Evolutionary conservation across 2,113 vertebrate genomes (phyloP), one percentile per base, ranked within the genome.

Genomic region (Sebastes fasciatus): DNA sequence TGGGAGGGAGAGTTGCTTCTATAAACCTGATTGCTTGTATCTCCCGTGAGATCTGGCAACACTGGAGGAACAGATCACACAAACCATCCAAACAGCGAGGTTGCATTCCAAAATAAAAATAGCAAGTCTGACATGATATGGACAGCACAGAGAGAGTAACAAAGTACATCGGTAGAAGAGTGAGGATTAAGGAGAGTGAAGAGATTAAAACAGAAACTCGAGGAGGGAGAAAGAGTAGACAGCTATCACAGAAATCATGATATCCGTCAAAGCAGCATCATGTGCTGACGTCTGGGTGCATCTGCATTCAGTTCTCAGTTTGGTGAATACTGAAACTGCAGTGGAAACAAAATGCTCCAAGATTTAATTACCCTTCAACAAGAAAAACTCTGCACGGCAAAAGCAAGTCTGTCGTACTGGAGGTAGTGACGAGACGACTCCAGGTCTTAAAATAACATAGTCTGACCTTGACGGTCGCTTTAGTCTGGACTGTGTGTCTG

Each of bases 401-500:
- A 34, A 34, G 34, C 34, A 34, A 34, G 34, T 34, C 34, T 34
- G 34, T 34, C 34, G 34, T 34, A 34, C 34, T 34, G 34, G 34
- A 34, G 34, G 34, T 34, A 34, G 34, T 34, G 34, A 34, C 3
- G 34, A 34, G 34, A 34, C 34, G 34, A 34, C 34, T 34, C 34
- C 34, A 34, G 34, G 34, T 34, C 34, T 40, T 79, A 82, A 85
- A 89, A 86, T 84, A 83, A 57, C 71, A 14, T 49, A 0, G 58
- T 61, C 57, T 79, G 84, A 89, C 87, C 89, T 88, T 77, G 83
- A 74, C 14, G 19, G 23, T 21, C 1, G 2, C 60, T 79, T 46
- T 19, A 74, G 70, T 70, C 69, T 76, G 17, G 76, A 48, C 62
- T 26, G 23, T 1, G 34, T 19, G 54, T 58, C 66, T 48, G 77